Base-by-base conservation (phyloP, 2,888 invertebrate genomes). In the Lycophotia porphyrea region DNA sequence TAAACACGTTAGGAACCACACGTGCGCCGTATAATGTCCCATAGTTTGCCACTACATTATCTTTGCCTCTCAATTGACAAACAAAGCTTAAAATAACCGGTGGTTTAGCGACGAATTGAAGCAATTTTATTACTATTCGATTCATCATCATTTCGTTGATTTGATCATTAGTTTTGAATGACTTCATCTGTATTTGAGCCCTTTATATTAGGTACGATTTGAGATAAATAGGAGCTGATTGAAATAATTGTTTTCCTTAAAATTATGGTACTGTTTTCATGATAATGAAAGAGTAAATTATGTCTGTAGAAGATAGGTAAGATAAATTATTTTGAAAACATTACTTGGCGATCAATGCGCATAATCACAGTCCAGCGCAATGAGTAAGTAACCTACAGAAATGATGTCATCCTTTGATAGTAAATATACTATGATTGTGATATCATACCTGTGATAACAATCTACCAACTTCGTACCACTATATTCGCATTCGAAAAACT, bases 321-420 rank as follows among this genome's bases (percentile, higher is more conserved):
- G 36, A 75, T 71, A 65, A 75, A 66, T 85, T 66, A 69, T 71
- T 70, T 63, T 75, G 44, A 81, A 67, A 75, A 81, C 31, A 73
- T 81, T 71, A 71, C 61, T 49, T 24, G 65, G 69, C 27, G 60
- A 74, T 80, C 73, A 80, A 44, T 78, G 52, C 39, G 70, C 76
- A 64, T 82, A 74, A 74, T 80, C 79, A 71, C 76, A 64, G 66
- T 65, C 42, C 77, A 74, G 47, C 77, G 75, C 39, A 75, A 74
- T 86, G 78, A 83, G 85, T 63, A 79, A 82, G 31, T 81, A 81
- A 76, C 81, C 81, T 83, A 81, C 85, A 80, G 76, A 80, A 75
- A 84, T 87, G 87, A 88, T 87, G 87, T 88, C 88, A 87, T 80
- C 70, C 63, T 49, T 74, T 76, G 87, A 88, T 88, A 85, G 80